These are phyloP conservation scores for Azemiops feae DNA, from an alignment of 2,113 vertebrate genomes.

Conservation along the genomic window DNA sequence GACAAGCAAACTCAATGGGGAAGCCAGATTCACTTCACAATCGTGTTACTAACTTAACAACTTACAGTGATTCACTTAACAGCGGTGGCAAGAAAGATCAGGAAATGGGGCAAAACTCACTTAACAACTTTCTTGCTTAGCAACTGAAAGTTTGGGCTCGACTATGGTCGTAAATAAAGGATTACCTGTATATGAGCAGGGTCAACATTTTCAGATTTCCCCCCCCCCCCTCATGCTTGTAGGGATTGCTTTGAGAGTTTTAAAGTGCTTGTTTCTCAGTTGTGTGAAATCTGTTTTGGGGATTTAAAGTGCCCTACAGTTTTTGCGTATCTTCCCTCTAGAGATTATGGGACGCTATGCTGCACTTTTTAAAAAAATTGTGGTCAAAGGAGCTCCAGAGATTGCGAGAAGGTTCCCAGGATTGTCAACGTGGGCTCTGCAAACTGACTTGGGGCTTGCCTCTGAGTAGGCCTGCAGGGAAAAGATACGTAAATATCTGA, in stretches of 20 bases:
- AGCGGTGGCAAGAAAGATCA: background rate
- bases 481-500: background rate
- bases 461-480: background rate
- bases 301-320: background rate
- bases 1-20: background rate
- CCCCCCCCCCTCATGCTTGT: background rate
- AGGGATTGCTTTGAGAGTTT: background rate
- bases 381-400: background rate
- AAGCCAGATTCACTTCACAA: background rate
- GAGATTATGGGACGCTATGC: background rate
- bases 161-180: accelerated
- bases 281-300: background rate
- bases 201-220: background rate
- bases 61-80: background rate
- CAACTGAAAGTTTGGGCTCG: background rate
- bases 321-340: background rate
- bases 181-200: background rate
- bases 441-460: background rate
- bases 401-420: background rate
- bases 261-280: background rate
- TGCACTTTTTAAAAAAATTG: background rate
- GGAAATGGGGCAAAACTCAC: background rate
- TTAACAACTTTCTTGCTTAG: background rate
- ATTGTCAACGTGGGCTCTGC: background rate
- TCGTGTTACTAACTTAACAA: background rate